Conservation (phyloP, 2,797 vertebrate species). For the Scleropages formosus region DNA sequence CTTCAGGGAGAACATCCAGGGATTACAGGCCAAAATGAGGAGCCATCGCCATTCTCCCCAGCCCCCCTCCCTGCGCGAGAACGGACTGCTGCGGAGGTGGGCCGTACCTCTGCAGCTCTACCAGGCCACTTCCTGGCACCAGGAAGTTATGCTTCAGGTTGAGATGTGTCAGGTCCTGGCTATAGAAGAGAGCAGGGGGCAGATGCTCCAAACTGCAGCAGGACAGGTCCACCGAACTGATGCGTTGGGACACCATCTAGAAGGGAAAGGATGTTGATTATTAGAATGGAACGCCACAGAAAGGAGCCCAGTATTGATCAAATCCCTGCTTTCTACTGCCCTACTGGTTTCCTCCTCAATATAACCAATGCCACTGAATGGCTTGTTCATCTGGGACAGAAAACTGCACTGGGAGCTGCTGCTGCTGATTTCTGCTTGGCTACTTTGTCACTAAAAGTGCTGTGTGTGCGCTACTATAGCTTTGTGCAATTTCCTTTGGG, state of each 20-base stretch:
- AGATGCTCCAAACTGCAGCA: slow-evolving; percentile 94
- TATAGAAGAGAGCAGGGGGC: slow-evolving; percentile 92
- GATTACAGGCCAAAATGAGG: slow-evolving; percentile 2
- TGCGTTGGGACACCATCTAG: slow-evolving; percentile 93
- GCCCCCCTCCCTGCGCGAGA: neutral
- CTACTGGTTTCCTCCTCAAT: neutral
- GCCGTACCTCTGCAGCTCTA: slow-evolving; percentile 86
- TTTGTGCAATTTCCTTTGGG: too few relatives aligned
- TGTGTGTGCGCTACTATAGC: too few relatives aligned
- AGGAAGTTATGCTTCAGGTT: slow-evolving; percentile 98
- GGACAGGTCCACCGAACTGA: slow-evolving; percentile 95
- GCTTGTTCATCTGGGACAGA: neutral
- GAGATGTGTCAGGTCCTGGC: slow-evolving; percentile 97
- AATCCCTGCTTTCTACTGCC: too few relatives aligned
- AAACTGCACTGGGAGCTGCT: neutral
- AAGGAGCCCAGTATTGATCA: too few relatives aligned
- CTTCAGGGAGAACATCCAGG: slow-evolving; percentile 4
- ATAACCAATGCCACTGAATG: too few relatives aligned
- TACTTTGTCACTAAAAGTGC: too few relatives aligned
- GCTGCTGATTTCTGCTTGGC: too few relatives aligned
- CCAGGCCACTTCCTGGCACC: slow-evolving; percentile 74
- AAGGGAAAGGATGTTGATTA: slow-evolving; percentile 19
- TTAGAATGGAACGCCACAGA: neutral
- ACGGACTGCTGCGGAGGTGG: neutral
- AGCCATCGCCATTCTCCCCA: slow-evolving; percentile 2